Base-by-base conservation (phyloP, 2,797 vertebrate species). In the Pelodytes ibericus region DNA sequence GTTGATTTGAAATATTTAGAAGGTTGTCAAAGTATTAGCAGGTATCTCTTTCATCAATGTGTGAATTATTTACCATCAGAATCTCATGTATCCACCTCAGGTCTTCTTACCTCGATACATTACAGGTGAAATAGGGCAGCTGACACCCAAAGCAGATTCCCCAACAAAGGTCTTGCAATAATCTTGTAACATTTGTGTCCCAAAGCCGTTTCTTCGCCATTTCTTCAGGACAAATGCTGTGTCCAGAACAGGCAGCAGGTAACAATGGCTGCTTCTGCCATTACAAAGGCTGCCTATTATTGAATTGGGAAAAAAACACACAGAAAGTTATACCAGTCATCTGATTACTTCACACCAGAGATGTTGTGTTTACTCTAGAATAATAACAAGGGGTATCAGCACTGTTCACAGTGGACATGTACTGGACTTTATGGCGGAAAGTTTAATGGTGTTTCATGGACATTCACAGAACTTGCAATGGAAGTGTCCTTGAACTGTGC, bases 171-270 rank as follows among this genome's bases (percentile, higher is more conserved):
- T 86, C 30, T 84, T 85, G 73, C 95, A 98, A 89, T 97, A 99
- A 82, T 98, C 95, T 80, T 71, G 75, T 70, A 99, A 88, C 89
- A 98, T 96, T 82, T 87, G 85, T 58, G 91, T 87, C 27, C 91
- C 95, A 4, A 96, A 86, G 68, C 96, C 96, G 31, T 72, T 82
- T 81, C 93, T 90, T 74, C 94, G 91, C 74, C 88, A 89, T 56
- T 74, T 84, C 75, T 74, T 88, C 72, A 85, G 88, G 77, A 99
- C 94, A 18, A 95, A 94, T 82, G 95, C 66, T 0, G 96, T 97
- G 86, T 98, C 96, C 63, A 99, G 85, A 41, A 96, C 94, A 0
- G 95, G 94, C 24, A 98, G 88, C 89, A 89, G 80, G 86, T 96
- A 98, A 86, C 93, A 91, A 0, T 83, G 82, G 5, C 90, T 60